phyloP scores from a whole-genome alignment of 1,140 invertebrate species.

The Drusus annulatus region DNA sequence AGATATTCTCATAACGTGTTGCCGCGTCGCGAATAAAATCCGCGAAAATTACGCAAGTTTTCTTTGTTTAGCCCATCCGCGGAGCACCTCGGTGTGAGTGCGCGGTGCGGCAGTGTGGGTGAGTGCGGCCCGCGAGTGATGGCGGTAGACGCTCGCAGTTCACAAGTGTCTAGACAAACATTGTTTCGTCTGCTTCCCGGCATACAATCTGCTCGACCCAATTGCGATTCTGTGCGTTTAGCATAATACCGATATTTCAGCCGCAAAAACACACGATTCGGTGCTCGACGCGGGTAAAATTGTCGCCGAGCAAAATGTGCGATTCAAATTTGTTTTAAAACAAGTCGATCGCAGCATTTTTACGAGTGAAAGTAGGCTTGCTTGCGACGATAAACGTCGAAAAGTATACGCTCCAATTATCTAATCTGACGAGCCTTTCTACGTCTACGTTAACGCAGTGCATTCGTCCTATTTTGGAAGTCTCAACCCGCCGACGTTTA shows the following conservation, averaged over 20 bases:
- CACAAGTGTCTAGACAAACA: slow-evolving; percentile 44
- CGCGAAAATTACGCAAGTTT: slow-evolving; percentile 40
- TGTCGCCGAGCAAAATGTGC: too few species aligned
- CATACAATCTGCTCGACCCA: slow-evolving; percentile 26
- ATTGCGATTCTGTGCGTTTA: slow-evolving; percentile 16
- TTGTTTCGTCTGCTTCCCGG: slow-evolving; percentile 6
- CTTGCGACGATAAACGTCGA: too few species aligned
- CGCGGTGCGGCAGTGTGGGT: neutral
- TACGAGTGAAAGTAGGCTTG: too few species aligned
- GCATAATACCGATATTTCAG: slow-evolving; percentile 19
- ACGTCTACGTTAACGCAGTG: too few species aligned
- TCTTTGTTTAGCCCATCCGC: slow-evolving; percentile 27
- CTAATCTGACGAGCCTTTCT: too few species aligned
- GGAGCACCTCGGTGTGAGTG: neutral
- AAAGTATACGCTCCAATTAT: too few species aligned
- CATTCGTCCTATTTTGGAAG: too few species aligned
- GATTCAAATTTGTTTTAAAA: too few species aligned
- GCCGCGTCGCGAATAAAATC: slow-evolving; percentile 15
- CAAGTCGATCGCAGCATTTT: too few species aligned
- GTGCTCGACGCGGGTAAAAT: neutral
- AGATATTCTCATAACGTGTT: too few species aligned
- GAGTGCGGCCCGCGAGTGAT: slow-evolving; percentile 2
- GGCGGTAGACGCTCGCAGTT: neutral
- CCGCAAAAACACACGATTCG: neutral
- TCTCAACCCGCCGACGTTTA: too few species aligned